phyloP scores from a whole-genome alignment of 1,140 invertebrate genomes.

The Psix sp. region DNA sequence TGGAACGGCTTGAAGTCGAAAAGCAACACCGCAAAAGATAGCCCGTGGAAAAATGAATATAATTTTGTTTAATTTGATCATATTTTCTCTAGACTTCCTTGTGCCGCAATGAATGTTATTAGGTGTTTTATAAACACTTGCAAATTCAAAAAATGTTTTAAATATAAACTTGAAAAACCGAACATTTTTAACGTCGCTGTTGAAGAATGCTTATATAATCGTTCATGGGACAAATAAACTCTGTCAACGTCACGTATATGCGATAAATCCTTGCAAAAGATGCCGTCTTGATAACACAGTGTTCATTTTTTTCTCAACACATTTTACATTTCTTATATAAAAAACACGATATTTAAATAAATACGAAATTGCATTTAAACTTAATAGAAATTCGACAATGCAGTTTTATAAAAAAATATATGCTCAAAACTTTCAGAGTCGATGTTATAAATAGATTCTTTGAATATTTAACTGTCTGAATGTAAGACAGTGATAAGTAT shows the following conservation, averaged over 20 bases:
- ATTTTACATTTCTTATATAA: too few species aligned
- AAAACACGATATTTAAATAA: too few species aligned
- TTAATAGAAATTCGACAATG: too few species aligned
- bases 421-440: too few species aligned
- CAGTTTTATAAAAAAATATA: too few species aligned
- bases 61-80: slow-evolving; percentile 41
- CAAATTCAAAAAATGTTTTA: slow-evolving; percentile 12
- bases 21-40: slow-evolving; percentile 41
- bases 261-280: slow-evolving; percentile 16
- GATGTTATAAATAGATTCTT: too few species aligned
- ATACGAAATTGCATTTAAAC: too few species aligned
- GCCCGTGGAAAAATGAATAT: slow-evolving; percentile 47
- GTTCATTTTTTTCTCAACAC: too few species aligned
- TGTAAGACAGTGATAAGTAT: too few species aligned
- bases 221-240: slow-evolving; percentile 17
- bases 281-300: too few species aligned
- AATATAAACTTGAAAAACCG: slow-evolving; percentile 20
- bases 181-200: background rate
- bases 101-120: slow-evolving; percentile 35
- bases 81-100: slow-evolving; percentile 34
- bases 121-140: slow-evolving; percentile 17
- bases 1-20: slow-evolving; percentile 49
- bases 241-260: slow-evolving; percentile 64
- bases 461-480: too few species aligned
- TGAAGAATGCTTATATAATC: slow-evolving; percentile 24